Evolutionary conservation across 2,797 vertebrate genomes (phyloP), one percentile per base, ranked within the genome.

Genomic region (Oophaga sylvatica): DNA sequence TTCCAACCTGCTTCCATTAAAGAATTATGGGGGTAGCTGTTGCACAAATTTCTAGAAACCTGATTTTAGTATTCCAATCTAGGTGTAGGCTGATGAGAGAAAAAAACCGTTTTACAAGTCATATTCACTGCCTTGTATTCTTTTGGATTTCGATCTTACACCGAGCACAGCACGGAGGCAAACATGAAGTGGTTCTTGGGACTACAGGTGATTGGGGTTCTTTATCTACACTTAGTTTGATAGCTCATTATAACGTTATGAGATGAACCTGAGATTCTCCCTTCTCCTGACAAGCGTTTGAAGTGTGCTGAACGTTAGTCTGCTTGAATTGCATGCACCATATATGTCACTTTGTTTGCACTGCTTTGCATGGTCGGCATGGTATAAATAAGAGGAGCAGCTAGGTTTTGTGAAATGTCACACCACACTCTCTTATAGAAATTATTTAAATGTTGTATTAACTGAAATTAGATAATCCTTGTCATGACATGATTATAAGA

Each of bases 221-320:
- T 41, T 9, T 59, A 31, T 45, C n/a, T 26, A 9, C 29, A 11
- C 29, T 78, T 19, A 9, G 10, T 78, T 31, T 80, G 13, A 41
- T 56, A 29, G 12, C 5, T 7, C 13, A 53, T 65, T 80, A 31
- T 2, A 53, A 41, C 59, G 31, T 59, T 35, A 73, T 29, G 15
- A 29, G 1, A 65, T 29, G 41, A 31, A 20, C 16, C 77, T 57
- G 60, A 82, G 87, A 86, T 62, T 89, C 88, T 89, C 88, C 80
- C 84, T 89, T 19, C 63, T 89, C 88, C 73, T 79, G 79, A 63
- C 60, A 71, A 70, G 80, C 71, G 84, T 89, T 83, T 86, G 88
- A 81, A 86, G 62, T 63, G 78, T 73, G 19, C 22, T 77, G 70
- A 19, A 71, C 41, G 29, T 73, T 45, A 68, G 70, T 60, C 26